Conservation (phyloP, 2,888 invertebrate species). For the Xestobium rufovillosum region DNA sequence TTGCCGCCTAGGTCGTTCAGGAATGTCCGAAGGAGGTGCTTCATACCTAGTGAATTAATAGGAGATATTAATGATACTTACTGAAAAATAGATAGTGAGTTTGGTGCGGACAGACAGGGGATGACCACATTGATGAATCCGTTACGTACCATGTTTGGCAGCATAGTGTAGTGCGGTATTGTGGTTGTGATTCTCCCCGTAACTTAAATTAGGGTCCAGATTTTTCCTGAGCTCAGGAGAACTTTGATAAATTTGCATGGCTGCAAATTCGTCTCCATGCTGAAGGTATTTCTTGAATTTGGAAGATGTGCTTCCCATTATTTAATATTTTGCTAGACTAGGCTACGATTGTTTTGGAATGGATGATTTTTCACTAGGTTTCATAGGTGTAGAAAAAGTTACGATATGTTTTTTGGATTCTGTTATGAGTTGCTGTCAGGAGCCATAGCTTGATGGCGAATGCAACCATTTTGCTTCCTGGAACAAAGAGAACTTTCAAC, state of each 20-base stretch:
- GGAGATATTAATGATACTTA: no score
- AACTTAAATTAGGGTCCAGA: conserved; percentile 59
- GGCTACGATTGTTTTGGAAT: conserved; percentile 5
- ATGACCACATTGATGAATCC: no score
- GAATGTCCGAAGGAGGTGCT: conserved; percentile 55
- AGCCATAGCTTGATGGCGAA: conserved; percentile 32
- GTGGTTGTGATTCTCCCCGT: conserved; percentile 57
- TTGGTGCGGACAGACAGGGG: no score
- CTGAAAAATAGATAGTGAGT: no score
- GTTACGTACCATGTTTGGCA: conserved; percentile 56
- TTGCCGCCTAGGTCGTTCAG: conserved; percentile 57
- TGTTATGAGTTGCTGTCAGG: conserved; percentile 36
- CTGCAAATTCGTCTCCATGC: conserved; percentile 63
- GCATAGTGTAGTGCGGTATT: conserved; percentile 62
- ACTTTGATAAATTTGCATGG: conserved; percentile 57
- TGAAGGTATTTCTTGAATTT: conserved; percentile 63
- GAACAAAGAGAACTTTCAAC: conserved; percentile 18
- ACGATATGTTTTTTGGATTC: conserved; percentile 31
- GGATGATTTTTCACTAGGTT: conserved; percentile 4
- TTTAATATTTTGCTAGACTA: conserved; percentile 16
- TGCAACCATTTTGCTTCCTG: conserved; percentile 30
- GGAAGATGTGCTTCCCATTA: conserved; percentile 60
- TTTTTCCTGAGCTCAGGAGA: conserved; percentile 55
- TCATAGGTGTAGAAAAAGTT: conserved; percentile 22
- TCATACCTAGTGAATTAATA: conserved; percentile 44